A percentile compares a stretch with the other conserved stretches of the same genome.
Conservation (phyloP, 2,113 vertebrate genomes). For the Steatornis caripensis region DNA sequence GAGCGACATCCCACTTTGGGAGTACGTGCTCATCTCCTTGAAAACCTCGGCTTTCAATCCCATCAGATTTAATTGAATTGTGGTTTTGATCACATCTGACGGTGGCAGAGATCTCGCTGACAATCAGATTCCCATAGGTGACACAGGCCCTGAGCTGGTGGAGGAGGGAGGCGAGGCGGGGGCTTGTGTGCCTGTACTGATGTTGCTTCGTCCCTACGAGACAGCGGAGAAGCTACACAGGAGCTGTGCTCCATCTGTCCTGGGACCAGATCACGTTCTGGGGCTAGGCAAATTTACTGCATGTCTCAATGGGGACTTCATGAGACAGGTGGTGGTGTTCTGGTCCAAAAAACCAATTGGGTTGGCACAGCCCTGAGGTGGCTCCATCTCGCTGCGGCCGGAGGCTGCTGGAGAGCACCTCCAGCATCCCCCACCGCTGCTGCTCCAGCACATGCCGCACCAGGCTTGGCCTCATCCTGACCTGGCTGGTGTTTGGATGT, state of each 20-base stretch:
- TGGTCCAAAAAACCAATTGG: neutral
- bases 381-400: neutral
- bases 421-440: neutral
- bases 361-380: neutral
- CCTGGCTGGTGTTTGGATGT: neutral
- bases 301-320: accelerated
- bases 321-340: neutral
- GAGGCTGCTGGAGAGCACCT: neutral
- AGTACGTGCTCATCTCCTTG: neutral
- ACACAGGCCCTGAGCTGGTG: neutral
- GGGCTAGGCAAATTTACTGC: neutral
- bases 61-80: neutral
- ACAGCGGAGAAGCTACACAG: neutral
- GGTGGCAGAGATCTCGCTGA: neutral
- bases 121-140: neutral
- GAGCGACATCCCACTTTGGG: accelerated
- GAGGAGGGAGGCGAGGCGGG: neutral
- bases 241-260: neutral
- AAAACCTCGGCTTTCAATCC: neutral
- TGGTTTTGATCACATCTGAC: constrained; percentile 33
- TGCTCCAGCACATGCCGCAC: neutral
- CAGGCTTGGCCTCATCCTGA: neutral
- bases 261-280: neutral
- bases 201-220: neutral
- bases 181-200: neutral